Evolutionary conservation across 2,888 invertebrate species (phyloP), one percentile per base, ranked within the genome.

Genomic region (Tenthredo livida): DNA sequence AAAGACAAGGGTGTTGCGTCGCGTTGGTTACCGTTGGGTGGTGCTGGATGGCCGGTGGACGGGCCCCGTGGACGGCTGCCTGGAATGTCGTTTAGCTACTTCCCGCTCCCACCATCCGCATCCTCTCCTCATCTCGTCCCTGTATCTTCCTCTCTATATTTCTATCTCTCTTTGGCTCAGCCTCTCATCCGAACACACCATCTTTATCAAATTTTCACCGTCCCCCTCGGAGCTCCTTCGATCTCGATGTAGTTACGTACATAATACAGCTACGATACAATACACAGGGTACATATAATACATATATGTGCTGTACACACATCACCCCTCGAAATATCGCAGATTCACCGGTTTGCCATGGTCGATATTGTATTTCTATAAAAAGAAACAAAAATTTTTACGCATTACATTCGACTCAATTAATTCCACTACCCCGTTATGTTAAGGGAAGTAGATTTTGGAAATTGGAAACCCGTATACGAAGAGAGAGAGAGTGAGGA

Each of bases 31-130:
- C 93, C 93, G 93, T 92, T 93, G 92, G 92, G 92, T 91, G 92
- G 92, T 91, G 91, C 89, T 91, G 91, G 91, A 91, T 91, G 90
- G 89, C 40, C 80, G 40, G 80, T 80, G 65, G 80, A 80, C 80
- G 80, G 65, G 83, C 83, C 83, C 33, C 43, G 83, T 47, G 83
- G 83, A 83, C 67, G 83, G 89, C 89, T 90, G 91, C 87, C 89
- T 91, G 93, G 93, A 93, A 93, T 93, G 93, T 89, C 91, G 93
- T 91, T 92, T 91, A 92, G 91, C 92, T 91, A 92, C 93, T 93
- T 93, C 91, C 90, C 91, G 91, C 91, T 92, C 91, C 90, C 87
- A 86, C 87, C 88, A 87, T 87, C 85, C 86, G 88, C 90, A 87
- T 90, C 89, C 86, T 82, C 85, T 86, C 84, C 65, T 33, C 61